Evolutionary conservation across 2,888 invertebrate genomes (phyloP), one percentile per base, ranked within the genome.

Genomic region (Leptinotarsa tumamoca): DNA sequence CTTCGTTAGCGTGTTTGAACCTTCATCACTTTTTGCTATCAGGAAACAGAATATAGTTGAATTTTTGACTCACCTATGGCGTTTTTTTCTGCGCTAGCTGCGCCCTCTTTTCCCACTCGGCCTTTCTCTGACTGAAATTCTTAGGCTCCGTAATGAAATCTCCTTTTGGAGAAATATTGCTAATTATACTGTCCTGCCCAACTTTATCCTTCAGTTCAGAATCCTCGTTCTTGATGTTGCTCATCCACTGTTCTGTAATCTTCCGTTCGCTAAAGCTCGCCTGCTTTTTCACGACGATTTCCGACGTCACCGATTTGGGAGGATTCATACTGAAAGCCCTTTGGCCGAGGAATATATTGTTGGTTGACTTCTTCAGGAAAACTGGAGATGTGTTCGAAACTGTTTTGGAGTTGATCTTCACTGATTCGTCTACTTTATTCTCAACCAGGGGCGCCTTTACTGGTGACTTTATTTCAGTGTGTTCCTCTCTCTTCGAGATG

Each of bases 41-140:
- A 13, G 43, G 43, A 43, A 43, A 43, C 43, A 43, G 43, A 43
- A 13, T 43, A 10, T 43, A 43, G 10, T 10, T 43, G n/a, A 67
- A 51, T 68, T 52, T 68, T 5, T 49, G 68, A 33, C 71, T 67
- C 23, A 68, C 71, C 75, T 78, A 80, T 71, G 79, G 78, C 15
- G 80, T 84, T 89, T 92, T 92, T 89, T 91, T 91, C 89, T 91
- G 91, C 82, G 92, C 93, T 88, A 93, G 93, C 88, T 94, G 93
- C 54, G 94, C 94, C 81, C 94, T 90, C 82, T 94, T 91, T 87
- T 95, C 95, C 95, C 95, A 95, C 85, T 94, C 94, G 7, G 94
- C 94, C 74, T 93, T 90, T 84, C 94, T 91, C 84, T 94, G 94
- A 85, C 93, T 91, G 80, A 95, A 94, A 77, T 94, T 93, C 85